Base-by-base conservation (phyloP, 2,888 invertebrate species). In the Patella depressa region DNA sequence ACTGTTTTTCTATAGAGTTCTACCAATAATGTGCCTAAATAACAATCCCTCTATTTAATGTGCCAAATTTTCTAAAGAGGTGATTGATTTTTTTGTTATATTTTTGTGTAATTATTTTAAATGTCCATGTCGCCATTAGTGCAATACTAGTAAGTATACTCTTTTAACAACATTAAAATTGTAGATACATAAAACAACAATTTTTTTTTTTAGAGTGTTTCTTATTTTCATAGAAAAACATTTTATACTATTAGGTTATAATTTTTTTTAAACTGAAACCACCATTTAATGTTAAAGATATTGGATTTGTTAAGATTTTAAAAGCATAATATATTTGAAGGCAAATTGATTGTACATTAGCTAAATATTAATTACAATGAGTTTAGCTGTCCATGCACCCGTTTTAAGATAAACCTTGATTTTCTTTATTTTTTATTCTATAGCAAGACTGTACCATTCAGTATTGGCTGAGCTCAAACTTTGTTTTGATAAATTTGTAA, bases 401-500 rank as follows among this genome's bases (percentile, higher is more conserved):
- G 9, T 45, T 45, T 45, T 45, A 45, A 45, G 45, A 45, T 34
- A 45, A 45, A 45, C 45, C 45, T 45, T 45, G 45, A 45, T 45
- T 45, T 45, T 45, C 45, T 45, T 45, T 45, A 45, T 45, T 45
- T 34, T 45, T 45, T 45, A 45, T 45, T 45, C 45, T 45, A 45
- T 45, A 45, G 45, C 45, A 45, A 45, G 45, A 45, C 45, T 45
- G 45, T 45, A 45, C 45, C 45, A 45, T 45, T 45, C 45, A 45
- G 24, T 19, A 65, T 65, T 65, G 19, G 65, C 65, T n/a, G 19
- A 65, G 65, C 65, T 65, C 65, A 65, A 65, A 12, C 19, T 24
- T 65, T 65, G 65, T 65, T 65, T 65, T 24, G 19, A 24, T 24
- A 24, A 24, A 65, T 65, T 65, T 65, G 65, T 65, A 65, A 65